Base-by-base conservation (phyloP, 1,140 invertebrate genomes). In the Neodiprion pinetum region DNA sequence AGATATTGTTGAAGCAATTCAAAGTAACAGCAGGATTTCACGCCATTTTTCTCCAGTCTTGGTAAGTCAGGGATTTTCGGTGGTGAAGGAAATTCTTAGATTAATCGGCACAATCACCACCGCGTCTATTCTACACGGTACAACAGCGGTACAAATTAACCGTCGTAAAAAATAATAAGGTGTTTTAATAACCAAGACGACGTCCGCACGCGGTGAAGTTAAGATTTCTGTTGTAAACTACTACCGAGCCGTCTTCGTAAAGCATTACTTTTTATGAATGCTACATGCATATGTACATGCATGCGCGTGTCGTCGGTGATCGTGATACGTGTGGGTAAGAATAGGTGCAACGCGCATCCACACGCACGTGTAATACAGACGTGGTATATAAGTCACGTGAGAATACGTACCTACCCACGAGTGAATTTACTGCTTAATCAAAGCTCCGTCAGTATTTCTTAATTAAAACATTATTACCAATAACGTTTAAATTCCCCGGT, bases 391-490 rank as follows among this genome's bases (percentile, higher is more conserved):
- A 14, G 48, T 50, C 17, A 71, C 53, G 48, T n/a, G 28, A 21
- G 53, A 71, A 71, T 71, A 65, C 21, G 48, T 21, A 72, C 12
- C 17, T 71, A 47, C 28, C 61, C 40, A 48, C 76, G 68, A 80
- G 74, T 72, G 80, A 80, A 85, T 85, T 85, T 84, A 85, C 81
- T 83, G 82, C 84, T 85, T 83, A 84, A 85, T 85, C 84, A 81
- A 74, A 61, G 71, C 75, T 68, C 74, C 66, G 75, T 75, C 67
- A 69, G 76, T 61, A 61, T 61, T 70, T 73, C 48, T 83, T 80
- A 84, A 85, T 85, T 85, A 85, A 85, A 84, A 80, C 76, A 72
- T 80, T 79, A 85, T 85, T 83, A 84, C 72, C 47, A 49, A 78
- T 40, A 40, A 40, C 28, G 28, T 40, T 40, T 40, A 40, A 40